phyloP scores from a whole-genome alignment of 2,797 vertebrate species.

The Columba guinea region DNA sequence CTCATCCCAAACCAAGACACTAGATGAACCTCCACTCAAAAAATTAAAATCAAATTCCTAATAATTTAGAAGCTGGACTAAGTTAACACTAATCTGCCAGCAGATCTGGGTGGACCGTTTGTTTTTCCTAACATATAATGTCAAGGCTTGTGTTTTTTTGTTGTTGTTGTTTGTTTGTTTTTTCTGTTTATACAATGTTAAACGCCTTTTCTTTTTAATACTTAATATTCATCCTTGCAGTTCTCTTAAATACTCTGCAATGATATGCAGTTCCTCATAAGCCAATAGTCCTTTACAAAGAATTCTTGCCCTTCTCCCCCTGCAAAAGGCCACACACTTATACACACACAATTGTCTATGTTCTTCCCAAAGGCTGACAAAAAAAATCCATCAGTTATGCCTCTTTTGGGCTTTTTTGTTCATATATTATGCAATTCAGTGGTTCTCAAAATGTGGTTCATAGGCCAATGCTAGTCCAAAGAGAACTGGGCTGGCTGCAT shows the following conservation, averaged over 20 bases:
- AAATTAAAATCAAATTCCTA: background rate
- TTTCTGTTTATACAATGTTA: background rate
- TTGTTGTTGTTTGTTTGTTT: background rate
- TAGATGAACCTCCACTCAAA: background rate
- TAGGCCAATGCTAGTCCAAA: constrained; percentile 55
- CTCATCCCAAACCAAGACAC: background rate
- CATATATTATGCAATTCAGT: constrained; percentile 65
- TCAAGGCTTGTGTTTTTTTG: background rate
- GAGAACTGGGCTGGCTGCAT: constrained; percentile 61
- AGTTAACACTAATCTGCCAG: background rate
- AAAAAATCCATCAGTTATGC: constrained; percentile 54
- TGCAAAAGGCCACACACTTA: constrained; percentile 32
- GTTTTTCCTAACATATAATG: background rate
- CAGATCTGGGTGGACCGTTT: background rate
- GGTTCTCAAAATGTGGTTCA: constrained; percentile 63
- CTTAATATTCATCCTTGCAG: background rate
- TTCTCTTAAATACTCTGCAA: background rate
- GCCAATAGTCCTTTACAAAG: background rate
- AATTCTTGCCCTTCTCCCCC: background rate
- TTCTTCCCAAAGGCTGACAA: constrained; percentile 34
- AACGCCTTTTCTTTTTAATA: background rate
- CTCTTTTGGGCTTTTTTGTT: constrained; percentile 60
- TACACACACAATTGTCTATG: background rate
- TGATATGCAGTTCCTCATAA: constrained; percentile 8
- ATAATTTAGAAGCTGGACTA: background rate